phyloP scores from a whole-genome alignment of 2,888 invertebrate species.

The Drosophila subquinaria region DNA sequence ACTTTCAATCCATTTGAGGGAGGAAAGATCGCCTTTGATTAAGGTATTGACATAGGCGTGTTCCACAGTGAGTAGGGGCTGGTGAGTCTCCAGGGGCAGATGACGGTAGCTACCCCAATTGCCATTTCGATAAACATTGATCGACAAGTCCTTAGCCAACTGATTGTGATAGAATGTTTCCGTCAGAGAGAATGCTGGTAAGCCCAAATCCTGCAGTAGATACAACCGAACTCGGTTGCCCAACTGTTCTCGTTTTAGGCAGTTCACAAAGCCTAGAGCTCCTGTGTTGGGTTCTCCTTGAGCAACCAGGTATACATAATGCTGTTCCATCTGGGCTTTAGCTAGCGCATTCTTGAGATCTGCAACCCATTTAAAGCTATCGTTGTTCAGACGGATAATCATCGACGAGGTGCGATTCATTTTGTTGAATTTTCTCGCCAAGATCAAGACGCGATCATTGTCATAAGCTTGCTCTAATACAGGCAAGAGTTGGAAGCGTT shows the following conservation, averaged over 20 bases:
- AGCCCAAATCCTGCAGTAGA: constrained; percentile 89
- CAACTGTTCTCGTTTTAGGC: constrained; percentile 94
- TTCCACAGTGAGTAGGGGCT: constrained; percentile 88
- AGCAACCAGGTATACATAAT: constrained; percentile 89
- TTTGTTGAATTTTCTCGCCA: constrained; percentile 86
- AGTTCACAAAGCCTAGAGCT: constrained; percentile 94
- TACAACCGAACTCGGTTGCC: constrained; percentile 91
- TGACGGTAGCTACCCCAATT: constrained; percentile 96
- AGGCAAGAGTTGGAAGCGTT: constrained; percentile 86
- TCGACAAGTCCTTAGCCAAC: constrained; percentile 91
- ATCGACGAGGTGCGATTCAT: constrained; percentile 79
- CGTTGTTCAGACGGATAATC: constrained; percentile 89
- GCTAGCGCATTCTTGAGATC: constrained; percentile 91
- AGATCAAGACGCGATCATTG: constrained; percentile 88
- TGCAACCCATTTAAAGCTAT: constrained; percentile 92
- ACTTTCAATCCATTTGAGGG: constrained; percentile 96
- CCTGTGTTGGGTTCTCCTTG: constrained; percentile 90
- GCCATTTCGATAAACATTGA: constrained; percentile 93
- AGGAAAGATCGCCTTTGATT: constrained; percentile 97
- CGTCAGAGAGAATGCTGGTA: constrained; percentile 87
- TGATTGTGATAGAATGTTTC: constrained; percentile 88
- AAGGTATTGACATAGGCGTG: constrained; percentile 98
- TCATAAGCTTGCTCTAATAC: constrained; percentile 89
- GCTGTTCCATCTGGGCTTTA: constrained; percentile 87
- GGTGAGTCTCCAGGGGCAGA: constrained; percentile 87